Percentiles rank a stretch among this genome's conserved stretches.
Evolutionary conservation across 2,797 vertebrate genomes (phyloP).

Genomic region (Bucorvus abyssinicus): DNA sequence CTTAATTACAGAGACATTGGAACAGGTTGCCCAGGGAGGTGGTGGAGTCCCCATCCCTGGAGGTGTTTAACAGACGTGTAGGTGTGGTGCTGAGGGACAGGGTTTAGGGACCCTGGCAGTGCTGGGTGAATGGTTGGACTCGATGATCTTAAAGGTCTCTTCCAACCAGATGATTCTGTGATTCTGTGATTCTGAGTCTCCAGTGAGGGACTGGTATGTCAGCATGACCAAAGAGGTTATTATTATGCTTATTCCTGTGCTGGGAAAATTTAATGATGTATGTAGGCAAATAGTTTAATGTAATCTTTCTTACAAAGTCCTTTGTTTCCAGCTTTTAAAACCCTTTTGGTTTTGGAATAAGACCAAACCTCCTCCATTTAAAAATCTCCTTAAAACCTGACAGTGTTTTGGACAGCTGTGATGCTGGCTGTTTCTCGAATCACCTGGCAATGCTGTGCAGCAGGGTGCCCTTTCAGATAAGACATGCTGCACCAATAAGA

Average conservation of each 20-base stretch:
- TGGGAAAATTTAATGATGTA: background rate
- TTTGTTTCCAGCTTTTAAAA: background rate
- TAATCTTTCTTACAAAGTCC: background rate
- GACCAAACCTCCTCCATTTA: background rate
- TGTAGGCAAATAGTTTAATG: background rate
- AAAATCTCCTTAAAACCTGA: background rate
- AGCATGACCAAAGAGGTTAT: background rate
- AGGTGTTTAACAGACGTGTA: too few relatives aligned
- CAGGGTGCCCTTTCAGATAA: background rate
- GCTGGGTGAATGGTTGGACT: too few relatives aligned
- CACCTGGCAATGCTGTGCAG: background rate
- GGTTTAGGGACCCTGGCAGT: too few relatives aligned
- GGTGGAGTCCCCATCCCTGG: too few relatives aligned
- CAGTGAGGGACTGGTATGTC: background rate
- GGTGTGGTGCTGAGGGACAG: too few relatives aligned
- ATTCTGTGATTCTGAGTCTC: background rate
- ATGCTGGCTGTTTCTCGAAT: background rate
- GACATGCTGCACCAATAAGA: background rate
- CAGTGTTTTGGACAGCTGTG: background rate
- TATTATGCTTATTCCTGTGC: background rate
- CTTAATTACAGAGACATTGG: background rate
- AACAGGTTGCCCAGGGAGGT: too few relatives aligned
- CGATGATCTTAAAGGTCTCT: too few relatives aligned
- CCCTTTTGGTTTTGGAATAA: background rate
- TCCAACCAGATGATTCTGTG: too few relatives aligned